Evolutionary conservation across 2,888 invertebrate species (phyloP).

Genomic region (Nemurella pictetii): DNA sequence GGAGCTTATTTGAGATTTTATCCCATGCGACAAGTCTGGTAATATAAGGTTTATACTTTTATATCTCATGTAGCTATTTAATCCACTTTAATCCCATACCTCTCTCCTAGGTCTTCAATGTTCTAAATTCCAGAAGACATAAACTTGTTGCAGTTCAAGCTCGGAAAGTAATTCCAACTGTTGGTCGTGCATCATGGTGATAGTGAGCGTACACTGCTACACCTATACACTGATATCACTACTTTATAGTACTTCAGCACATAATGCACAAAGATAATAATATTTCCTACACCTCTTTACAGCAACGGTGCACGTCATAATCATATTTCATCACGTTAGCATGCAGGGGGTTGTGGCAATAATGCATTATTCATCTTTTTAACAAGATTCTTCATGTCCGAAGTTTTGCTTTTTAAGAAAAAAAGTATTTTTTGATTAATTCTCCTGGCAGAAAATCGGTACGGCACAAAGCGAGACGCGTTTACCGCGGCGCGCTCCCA

Average conservation of each 20-base stretch:
- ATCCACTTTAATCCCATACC: conserved; percentile 14
- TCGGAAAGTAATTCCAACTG: conserved; percentile 2
- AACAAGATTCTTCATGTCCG: neutral
- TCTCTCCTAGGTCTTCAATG: conserved; percentile 8
- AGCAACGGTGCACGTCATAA: neutral
- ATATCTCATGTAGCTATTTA: conserved; percentile 18
- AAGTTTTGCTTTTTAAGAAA: neutral
- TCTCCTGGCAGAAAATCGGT: neutral
- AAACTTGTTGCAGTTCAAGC: conserved; percentile 19
- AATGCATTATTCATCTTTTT: neutral
- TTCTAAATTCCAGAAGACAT: neutral
- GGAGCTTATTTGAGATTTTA: conserved; percentile 21
- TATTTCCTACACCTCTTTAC: neutral
- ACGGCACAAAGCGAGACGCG: neutral
- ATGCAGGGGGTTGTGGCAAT: neutral
- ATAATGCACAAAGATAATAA: neutral
- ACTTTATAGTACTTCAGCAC: neutral
- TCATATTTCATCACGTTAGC: neutral
- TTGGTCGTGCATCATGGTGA: neutral
- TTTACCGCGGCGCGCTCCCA: neutral
- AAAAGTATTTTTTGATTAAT: neutral
- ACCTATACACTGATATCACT: neutral
- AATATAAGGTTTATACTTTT: conserved; percentile 20
- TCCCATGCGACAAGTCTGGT: neutral
- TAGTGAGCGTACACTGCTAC: neutral